These are phyloP conservation scores for Pinna nobilis DNA, from an alignment of 1,140 invertebrate genomes.

Conservation along the genomic window DNA sequence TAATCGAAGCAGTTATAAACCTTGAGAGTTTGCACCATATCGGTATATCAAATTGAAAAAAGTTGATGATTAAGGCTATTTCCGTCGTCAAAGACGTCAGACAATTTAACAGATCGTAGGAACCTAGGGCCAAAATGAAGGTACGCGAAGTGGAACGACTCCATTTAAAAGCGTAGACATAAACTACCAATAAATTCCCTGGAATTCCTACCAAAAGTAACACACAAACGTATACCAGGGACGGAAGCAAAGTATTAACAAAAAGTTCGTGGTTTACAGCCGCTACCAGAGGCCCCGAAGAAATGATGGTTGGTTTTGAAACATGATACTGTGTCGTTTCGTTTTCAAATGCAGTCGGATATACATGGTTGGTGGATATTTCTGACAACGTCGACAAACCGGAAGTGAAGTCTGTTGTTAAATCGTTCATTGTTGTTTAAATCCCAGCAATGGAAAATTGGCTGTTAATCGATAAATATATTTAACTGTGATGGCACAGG, in stretches of 20 bases:
- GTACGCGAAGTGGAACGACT: slow-evolving; percentile 27
- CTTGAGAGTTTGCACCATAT: slow-evolving; percentile 36
- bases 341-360: too few relatives aligned
- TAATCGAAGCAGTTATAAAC: slow-evolving; percentile 33
- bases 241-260: slow-evolving; percentile 6
- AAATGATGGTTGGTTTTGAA: slow-evolving; percentile 3
- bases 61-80: slow-evolving; percentile 20
- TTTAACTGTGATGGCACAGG: too few relatives aligned
- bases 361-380: too few relatives aligned
- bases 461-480: too few relatives aligned
- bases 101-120: slow-evolving; percentile 37
- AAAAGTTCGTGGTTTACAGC: neutral
- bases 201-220: slow-evolving; percentile 32
- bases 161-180: slow-evolving; percentile 38
- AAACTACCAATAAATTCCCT: slow-evolving; percentile 37
- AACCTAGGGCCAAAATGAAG: slow-evolving; percentile 37
- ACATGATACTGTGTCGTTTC: too few relatives aligned
- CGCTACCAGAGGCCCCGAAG: slow-evolving; percentile 1
- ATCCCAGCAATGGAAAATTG: too few relatives aligned
- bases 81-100: slow-evolving; percentile 24
- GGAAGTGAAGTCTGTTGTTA: too few relatives aligned
- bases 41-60: slow-evolving; percentile 36
- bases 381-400: too few relatives aligned
- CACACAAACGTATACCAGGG: slow-evolving; percentile 35
- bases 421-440: too few relatives aligned